Evolutionary conservation across 2,888 invertebrate genomes (phyloP), one percentile per base, ranked within the genome.

Genomic region (Zygothrica quintamaculata): DNA sequence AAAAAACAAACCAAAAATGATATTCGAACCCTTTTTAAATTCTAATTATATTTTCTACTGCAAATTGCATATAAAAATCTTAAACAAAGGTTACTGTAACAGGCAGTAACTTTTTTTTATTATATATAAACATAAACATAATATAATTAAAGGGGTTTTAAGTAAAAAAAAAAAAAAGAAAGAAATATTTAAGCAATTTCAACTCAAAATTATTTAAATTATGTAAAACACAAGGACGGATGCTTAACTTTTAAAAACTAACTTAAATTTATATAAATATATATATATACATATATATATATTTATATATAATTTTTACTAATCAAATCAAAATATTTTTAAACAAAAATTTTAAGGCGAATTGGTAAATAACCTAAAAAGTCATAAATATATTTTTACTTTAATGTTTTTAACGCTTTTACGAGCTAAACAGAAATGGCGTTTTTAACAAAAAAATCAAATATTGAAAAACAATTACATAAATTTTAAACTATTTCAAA

Each of bases 321-420:
- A 57, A 62, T 56, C 50, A 47, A 65, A 65, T 53, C 15, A 39
- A 55, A 72, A 72, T 58, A 84, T 51, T 81, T 84, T 84, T 84
- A 62, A 81, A 74, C 34, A 46, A 56, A 72, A 56, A 61, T 82
- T 81, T 84, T 84, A 81, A 50, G 61, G 73, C 67, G 58, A 56
- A 82, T 79, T 84, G 81, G 84, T 65, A 73, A 47, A 42, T 50
- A 65, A 72, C 55, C 46, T 64, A 26, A 55, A 71, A 53, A 58
- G 64, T 65, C 50, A 60, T 62, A 74, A 15, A 60, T 59, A 57
- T 60, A 77, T 67, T 84, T 84, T 81, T 84, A 84, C 61, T 81
- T 84, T 84, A 74, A 80, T 66, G 77, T 84, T 88, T 88, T 88
- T 88, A 87, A 84, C 74, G 81, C 81, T 81, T 81, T 81, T 81